Base-by-base conservation (phyloP, 2,797 vertebrate genomes). In the Semotilus atromaculatus region DNA sequence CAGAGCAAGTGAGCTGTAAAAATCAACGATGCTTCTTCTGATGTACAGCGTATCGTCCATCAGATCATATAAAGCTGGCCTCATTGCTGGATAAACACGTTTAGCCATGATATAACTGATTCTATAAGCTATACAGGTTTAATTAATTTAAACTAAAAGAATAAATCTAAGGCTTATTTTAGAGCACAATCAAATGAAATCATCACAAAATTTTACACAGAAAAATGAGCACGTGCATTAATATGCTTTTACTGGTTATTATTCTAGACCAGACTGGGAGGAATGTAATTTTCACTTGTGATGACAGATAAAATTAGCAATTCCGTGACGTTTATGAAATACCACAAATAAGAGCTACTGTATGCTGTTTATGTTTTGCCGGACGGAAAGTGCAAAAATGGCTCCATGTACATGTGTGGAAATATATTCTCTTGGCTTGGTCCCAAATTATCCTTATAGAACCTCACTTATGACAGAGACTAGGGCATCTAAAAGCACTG, bases 1-100 rank as follows among this genome's bases (percentile, higher is more conserved):
- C 36, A 26, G 66, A 58, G 64, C 23, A 71, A 70, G 34, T 71
- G 34, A 81, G 79, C 77, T 58, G 51, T 19, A 16, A 40, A 40
- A 38, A 67, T 29, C 26, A 34, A 26, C 13, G 21, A 31, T 10
- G 26, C 11, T 23, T 78, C n/a, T 21, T 78, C 23, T 62, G 38
- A 64, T 16, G 29, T 3, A 34, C 62, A 64, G 14, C 26, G 3
- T 34, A 67, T 60, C 19, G 11, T 16, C 60, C 38, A 58, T 71
- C 40, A 67, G 21, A 31, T 80, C 29, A 31, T 71, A 29, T 58
- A 51, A 53, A 26, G 7, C 9, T 60, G 51, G 18, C 26, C 38
- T 70, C 29, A 21, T 4, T 62, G 51, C 29, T 36, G 51, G 38
- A 67, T 10, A 67, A 68, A 84, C 74, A 34, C 0, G 23, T 43